Evolutionary conservation across 2,797 vertebrate genomes (phyloP).

Genomic region (Catamblyrhynchus diadema): DNA sequence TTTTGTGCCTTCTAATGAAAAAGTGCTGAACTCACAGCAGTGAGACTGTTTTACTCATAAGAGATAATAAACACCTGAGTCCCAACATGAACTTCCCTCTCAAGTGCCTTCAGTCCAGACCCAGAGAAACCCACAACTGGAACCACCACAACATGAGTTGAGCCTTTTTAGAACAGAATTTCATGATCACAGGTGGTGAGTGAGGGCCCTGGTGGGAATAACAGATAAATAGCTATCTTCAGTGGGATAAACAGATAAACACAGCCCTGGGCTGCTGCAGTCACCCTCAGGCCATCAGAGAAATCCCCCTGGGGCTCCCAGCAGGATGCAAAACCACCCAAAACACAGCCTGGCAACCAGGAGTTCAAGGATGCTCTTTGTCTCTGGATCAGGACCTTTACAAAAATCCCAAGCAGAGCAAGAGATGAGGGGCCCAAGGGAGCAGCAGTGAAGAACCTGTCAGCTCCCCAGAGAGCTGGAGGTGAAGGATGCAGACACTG

Average conservation of each 20-base stretch:
- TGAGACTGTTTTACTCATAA: neutral
- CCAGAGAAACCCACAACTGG: no score
- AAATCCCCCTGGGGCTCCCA: neutral
- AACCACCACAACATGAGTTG: neutral
- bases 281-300: rapidly evolving
- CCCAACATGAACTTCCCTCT: no score
- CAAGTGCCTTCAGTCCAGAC: no score
- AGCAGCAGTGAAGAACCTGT: neutral
- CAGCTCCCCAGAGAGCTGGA: neutral
- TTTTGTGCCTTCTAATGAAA: neutral
- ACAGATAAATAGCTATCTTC: neutral
- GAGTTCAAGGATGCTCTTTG: neutral
- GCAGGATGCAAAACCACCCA: neutral
- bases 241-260: neutral
- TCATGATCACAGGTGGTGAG: rapidly evolving
- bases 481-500: neutral
- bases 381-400: neutral
- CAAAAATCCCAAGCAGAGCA: neutral
- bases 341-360: neutral
- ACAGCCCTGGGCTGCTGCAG: neutral
- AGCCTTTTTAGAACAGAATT: neutral
- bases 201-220: neutral
- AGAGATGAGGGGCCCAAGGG: neutral
- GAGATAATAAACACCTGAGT: no score
- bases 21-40: neutral